phyloP scores from a whole-genome alignment of 2,888 invertebrate species.

The Melanargia galathea region DNA sequence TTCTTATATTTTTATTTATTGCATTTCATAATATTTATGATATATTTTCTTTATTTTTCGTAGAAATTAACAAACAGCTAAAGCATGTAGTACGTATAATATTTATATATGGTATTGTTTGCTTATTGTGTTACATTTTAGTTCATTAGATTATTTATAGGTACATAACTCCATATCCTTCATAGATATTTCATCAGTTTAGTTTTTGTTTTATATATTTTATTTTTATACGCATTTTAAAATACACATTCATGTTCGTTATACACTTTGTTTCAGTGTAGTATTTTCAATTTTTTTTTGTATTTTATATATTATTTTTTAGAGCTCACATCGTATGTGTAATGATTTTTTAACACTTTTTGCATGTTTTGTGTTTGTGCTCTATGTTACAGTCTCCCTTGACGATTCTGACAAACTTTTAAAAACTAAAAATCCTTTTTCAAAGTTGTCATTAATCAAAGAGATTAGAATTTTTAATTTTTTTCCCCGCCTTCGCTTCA shows the following conservation, averaged over 20 bases:
- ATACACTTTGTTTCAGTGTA: conserved; percentile 13
- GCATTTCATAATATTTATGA: conserved; percentile 19
- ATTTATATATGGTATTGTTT: conserved; percentile 10
- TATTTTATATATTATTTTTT: neutral
- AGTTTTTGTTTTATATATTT: conserved; percentile 15
- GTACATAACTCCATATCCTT: no score
- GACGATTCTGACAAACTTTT: conserved; percentile 13
- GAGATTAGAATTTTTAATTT: neutral
- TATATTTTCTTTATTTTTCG: conserved; percentile 24
- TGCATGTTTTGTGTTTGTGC: conserved; percentile 32
- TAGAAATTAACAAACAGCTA: conserved; percentile 34
- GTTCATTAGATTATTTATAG: neutral
- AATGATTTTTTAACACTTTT: conserved; percentile 19
- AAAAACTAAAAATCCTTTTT: neutral
- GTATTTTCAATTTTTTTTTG: neutral
- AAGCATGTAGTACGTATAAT: conserved; percentile 35
- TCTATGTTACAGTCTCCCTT: conserved; percentile 25
- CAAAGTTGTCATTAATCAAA: no score
- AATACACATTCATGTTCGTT: neutral
- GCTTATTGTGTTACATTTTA: conserved; percentile 7
- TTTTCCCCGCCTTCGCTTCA: neutral
- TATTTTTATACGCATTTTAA: neutral
- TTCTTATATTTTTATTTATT: conserved; percentile 13
- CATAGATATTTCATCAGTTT: no score
- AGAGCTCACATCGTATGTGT: conserved; percentile 21